Evolutionary conservation across 2,888 invertebrate species (phyloP), one percentile per base, ranked within the genome.

Genomic region (Volucella zonaria): DNA sequence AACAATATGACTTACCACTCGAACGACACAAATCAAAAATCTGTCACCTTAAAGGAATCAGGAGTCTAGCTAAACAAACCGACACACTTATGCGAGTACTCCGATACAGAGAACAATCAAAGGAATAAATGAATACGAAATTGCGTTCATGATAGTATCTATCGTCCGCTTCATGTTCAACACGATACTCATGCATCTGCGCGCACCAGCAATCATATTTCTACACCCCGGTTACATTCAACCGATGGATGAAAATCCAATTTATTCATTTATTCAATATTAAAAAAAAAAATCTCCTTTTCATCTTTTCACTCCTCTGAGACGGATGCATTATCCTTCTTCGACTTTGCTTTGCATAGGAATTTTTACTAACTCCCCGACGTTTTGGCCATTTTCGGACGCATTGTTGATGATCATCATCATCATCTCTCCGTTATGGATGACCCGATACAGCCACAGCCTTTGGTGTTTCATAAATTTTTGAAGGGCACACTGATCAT

Each of bases 261-360:
- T 83, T 85, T 85, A 85, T 85, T 85, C 81, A 85, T 85, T 62
- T 85, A 85, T 85, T 85, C 85, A 80, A 85, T 85, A 85, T 85
- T 85, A 6, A 31, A 31, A 4, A 31, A 31, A 23, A 31, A 31
- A 31, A 31, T 6, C 9, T 31, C 15, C 54, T 56, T 54, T 18
- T 56, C 45, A 38, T 52, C 43, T 14, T n/a, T 52, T 12, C 12
- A 11, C 47, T 79, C 74, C 74, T 78, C 47, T 38, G 67, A 18
- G 71, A 51, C 56, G 54, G 77, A 58, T 59, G 79, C 66, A 70
- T 71, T 80, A 80, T 80, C 76, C 76, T 80, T 71, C 52, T 10
- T 31, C 15, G 62, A 1, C 40, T 51, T 40, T 43, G 73, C 54
- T 86, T 86, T 86, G 86, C 86, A 86, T 86, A 86, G 66, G 82